Conservation (phyloP, 2,888 invertebrate species). For the Acrobasis suavella region DNA sequence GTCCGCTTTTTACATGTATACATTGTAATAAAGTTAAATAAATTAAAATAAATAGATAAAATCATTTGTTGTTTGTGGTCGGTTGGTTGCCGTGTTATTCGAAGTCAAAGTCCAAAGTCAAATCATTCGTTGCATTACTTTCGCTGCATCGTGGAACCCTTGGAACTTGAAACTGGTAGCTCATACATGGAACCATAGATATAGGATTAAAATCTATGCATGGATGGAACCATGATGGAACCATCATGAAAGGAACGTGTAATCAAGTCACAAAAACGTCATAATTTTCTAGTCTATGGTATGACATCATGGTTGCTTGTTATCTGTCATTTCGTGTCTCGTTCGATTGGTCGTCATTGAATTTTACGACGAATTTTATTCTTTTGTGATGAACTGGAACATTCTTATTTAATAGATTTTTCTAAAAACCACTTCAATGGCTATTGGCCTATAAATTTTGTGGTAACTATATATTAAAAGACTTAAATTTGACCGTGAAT, state of each 20-base stretch:
- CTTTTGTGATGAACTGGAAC: slow-evolving; percentile 60
- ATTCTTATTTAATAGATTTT: slow-evolving; percentile 47
- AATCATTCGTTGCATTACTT: no score
- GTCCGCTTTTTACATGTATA: no score
- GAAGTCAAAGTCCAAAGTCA: no score
- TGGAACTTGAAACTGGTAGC: no score
- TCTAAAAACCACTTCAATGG: slow-evolving; percentile 33
- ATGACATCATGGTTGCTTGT: slow-evolving; percentile 25
- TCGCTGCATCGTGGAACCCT: no score
- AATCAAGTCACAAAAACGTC: neutral
- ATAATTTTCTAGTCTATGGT: neutral
- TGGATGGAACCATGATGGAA: no score
- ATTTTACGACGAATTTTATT: slow-evolving; percentile 56
- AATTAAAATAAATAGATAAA: no score
- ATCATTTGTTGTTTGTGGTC: no score
- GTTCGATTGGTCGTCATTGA: slow-evolving; percentile 59
- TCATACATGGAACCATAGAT: no score
- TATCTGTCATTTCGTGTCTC: slow-evolving; percentile 40
- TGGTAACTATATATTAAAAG: slow-evolving; percentile 10
- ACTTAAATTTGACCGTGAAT: slow-evolving; percentile 40
- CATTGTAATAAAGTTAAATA: no score
- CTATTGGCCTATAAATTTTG: slow-evolving; percentile 33
- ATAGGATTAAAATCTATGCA: no score
- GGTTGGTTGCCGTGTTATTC: no score
- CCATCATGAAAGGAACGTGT: neutral